Evolutionary conservation across 2,888 invertebrate species (phyloP).

Genomic region (Ommatoiulus sabulosus): DNA sequence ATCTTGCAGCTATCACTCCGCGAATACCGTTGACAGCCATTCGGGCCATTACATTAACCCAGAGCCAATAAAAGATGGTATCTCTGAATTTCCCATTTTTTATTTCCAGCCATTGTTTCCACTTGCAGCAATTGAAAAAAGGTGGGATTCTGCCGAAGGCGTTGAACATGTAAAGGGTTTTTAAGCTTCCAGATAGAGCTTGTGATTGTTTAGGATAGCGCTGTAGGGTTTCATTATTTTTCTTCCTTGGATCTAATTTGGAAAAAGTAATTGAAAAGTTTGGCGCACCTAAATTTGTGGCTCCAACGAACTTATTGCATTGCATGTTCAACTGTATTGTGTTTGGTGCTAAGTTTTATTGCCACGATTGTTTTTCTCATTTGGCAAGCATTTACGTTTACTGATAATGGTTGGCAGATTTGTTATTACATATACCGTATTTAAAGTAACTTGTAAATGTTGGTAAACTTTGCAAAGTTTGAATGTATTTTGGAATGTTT

Average conservation of each 20-base stretch:
- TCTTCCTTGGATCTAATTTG: neutral
- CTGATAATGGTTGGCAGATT: too few species aligned
- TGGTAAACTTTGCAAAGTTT: too few species aligned
- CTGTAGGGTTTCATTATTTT: neutral
- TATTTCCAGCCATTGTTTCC: slow-evolving; percentile 1
- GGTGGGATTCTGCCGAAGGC: neutral
- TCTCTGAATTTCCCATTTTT: neutral
- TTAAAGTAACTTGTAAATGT: too few species aligned
- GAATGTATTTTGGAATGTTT: too few species aligned
- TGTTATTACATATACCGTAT: too few species aligned
- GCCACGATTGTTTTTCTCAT: too few species aligned
- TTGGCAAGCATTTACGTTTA: too few species aligned
- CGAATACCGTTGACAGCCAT: slow-evolving; percentile 24
- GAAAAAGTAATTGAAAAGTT: neutral
- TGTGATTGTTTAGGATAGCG: neutral
- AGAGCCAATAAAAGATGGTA: slow-evolving; percentile 37
- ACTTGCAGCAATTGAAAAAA: slow-evolving; percentile 16
- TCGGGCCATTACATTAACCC: slow-evolving; percentile 20
- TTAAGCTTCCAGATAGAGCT: neutral
- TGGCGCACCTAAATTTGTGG: neutral
- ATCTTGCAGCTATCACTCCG: slow-evolving; percentile 23
- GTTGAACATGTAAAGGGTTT: neutral
- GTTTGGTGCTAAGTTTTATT: too few species aligned
- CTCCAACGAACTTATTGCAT: neutral
- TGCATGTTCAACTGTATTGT: too few species aligned